A percentile compares a stretch with the other conserved stretches of the same genome.
phyloP scores from a whole-genome alignment of 92 coral and sea anemone species.

The Epizoanthus ramosus region DNA sequence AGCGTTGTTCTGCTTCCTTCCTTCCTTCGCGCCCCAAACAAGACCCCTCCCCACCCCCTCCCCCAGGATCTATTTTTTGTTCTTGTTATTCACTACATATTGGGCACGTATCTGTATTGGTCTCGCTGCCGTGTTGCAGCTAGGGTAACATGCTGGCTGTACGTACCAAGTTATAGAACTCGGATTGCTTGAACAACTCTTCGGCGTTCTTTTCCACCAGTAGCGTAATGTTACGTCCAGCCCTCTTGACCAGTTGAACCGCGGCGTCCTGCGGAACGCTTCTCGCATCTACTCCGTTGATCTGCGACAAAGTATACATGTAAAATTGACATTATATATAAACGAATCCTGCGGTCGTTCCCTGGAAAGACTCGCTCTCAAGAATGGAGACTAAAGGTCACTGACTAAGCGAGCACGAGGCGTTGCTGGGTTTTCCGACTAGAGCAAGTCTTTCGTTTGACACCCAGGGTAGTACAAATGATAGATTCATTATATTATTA shows the following conservation, averaged over 20 bases:
- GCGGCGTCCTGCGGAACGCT: conserved; percentile 94
- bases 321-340: not conserved
- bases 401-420: too few species aligned
- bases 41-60: too few species aligned
- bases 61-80: too few species aligned
- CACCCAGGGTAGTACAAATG: too few species aligned
- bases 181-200: conserved; percentile 80
- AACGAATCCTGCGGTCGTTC: not conserved
- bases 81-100: too few species aligned
- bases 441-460: too few species aligned
- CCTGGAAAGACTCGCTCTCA: not conserved
- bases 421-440: not conserved
- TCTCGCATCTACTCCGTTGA: conserved; percentile 85
- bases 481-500: too few species aligned
- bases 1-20: too few species aligned
- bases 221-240: conserved; percentile 74
- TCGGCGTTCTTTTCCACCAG: conserved; percentile 93
- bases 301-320: conserved; percentile 37
- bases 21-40: too few species aligned
- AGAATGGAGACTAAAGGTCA: too few species aligned
- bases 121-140: too few species aligned
- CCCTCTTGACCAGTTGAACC: conserved; percentile 80
- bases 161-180: conserved; percentile 77
- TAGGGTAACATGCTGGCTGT: not conserved
- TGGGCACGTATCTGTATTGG: too few species aligned